Evolutionary conservation across 2,113 vertebrate species (phyloP).

Genomic region (Arenaria interpres): DNA sequence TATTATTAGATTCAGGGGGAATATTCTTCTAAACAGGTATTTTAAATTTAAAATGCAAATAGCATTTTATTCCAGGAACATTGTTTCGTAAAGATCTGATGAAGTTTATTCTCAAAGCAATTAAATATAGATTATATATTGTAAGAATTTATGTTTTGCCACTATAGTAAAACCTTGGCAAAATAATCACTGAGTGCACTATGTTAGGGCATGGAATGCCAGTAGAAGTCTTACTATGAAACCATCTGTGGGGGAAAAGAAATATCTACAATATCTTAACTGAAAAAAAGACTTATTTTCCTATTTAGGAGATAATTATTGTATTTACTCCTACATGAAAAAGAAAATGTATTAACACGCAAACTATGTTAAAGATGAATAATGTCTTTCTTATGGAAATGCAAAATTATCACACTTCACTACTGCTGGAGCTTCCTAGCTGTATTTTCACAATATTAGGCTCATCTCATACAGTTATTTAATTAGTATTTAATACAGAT

Average conservation of each 20-base stretch:
- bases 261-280: background rate
- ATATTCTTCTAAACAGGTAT: background rate
- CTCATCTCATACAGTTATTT: background rate
- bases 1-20: background rate
- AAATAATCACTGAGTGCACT: background rate
- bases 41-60: background rate
- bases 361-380: background rate
- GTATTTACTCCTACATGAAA: background rate
- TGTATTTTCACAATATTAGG: background rate
- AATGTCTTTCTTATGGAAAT: background rate
- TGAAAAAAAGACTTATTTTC: background rate
- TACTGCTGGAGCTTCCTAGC: background rate
- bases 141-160: background rate
- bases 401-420: background rate
- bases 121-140: background rate
- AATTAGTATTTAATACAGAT: background rate
- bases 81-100: background rate
- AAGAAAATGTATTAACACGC: background rate
- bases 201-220: background rate
- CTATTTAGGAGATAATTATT: background rate
- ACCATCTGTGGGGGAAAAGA: background rate
- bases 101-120: background rate
- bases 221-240: background rate
- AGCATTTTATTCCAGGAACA: background rate
- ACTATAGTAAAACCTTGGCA: background rate